Conservation (phyloP, 2,888 invertebrate genomes). For the Beris morrisii region DNA sequence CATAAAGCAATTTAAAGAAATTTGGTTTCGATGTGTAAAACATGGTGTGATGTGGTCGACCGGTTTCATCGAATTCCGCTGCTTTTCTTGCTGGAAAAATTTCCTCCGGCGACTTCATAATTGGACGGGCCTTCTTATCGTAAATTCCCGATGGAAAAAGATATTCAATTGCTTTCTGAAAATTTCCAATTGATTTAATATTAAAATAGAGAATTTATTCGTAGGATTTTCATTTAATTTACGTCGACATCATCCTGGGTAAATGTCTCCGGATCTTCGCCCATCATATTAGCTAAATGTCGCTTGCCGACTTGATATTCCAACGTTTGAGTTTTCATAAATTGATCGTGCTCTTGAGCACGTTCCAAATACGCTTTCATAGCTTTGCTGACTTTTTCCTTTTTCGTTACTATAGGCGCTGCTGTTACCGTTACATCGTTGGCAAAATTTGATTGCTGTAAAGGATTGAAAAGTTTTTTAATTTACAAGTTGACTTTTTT, state of each 20-base stretch:
- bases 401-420: constrained; percentile 51
- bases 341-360: constrained; percentile 77
- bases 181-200: constrained; percentile 38
- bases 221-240: constrained; percentile 46
- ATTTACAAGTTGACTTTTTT: too few relatives aligned
- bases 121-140: constrained; percentile 81
- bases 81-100: constrained; percentile 82
- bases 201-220: constrained; percentile 30
- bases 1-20: constrained; percentile 81
- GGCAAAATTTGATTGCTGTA: constrained; percentile 6
- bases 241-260: constrained; percentile 86
- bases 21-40: constrained; percentile 91
- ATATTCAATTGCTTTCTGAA: constrained; percentile 84
- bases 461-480: background rate
- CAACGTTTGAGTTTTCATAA: constrained; percentile 74
- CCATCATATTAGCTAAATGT: constrained; percentile 99
- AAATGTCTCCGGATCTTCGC: constrained; percentile 85
- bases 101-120: constrained; percentile 87
- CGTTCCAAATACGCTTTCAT: constrained; percentile 88
- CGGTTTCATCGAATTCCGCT: constrained; percentile 87
- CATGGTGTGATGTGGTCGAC: constrained; percentile 85
- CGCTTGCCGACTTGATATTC: constrained; percentile 91
- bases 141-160: constrained; percentile 94
- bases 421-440: constrained; percentile 49
- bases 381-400: constrained; percentile 77